Percentiles rank a stretch among this genome's conserved stretches.
Evolutionary conservation across 37 sponge, comb jelly and placozoan genomes (phyloP).

Genomic region (Mnemiopsis leidyi): DNA sequence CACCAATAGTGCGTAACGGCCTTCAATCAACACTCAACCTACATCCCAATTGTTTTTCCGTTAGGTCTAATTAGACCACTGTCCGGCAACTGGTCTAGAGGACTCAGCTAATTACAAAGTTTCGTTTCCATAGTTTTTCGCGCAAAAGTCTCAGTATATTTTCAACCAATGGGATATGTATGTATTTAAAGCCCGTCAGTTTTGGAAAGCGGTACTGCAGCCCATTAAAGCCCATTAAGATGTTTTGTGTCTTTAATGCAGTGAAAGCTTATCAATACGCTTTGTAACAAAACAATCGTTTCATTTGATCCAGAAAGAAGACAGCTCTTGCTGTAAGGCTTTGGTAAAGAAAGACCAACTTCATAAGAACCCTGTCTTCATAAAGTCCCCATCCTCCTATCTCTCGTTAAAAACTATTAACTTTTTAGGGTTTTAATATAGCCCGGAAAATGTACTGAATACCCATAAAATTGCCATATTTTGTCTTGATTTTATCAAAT

Average conservation of each 20-base stretch:
- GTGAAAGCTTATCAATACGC: neutral
- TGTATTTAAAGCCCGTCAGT: neutral
- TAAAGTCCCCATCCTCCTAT: neutral
- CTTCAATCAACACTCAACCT: neutral
- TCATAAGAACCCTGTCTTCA: neutral
- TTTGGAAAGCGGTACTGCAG: neutral
- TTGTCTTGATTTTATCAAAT: too few relatives aligned
- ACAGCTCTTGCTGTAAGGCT: neutral
- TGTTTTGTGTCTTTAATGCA: too few relatives aligned
- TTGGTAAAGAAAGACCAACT: neutral
- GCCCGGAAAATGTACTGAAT: too few relatives aligned
- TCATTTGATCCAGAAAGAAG: neutral
- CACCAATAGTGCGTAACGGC: conserved; percentile 42
- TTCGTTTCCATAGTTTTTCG: neutral
- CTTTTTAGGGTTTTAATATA: too few relatives aligned
- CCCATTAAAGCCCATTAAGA: too few relatives aligned
- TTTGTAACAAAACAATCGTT: neutral
- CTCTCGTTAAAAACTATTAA: too few relatives aligned
- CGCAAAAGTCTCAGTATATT: neutral
- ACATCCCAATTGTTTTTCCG: neutral
- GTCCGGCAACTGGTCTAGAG: neutral
- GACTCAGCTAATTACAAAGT: neutral
- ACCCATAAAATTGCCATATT: too few relatives aligned
- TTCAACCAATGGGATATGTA: neutral
- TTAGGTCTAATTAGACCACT: neutral